phyloP scores from a whole-genome alignment of 2,888 invertebrate genomes.

The Hemaris fuciformis region DNA sequence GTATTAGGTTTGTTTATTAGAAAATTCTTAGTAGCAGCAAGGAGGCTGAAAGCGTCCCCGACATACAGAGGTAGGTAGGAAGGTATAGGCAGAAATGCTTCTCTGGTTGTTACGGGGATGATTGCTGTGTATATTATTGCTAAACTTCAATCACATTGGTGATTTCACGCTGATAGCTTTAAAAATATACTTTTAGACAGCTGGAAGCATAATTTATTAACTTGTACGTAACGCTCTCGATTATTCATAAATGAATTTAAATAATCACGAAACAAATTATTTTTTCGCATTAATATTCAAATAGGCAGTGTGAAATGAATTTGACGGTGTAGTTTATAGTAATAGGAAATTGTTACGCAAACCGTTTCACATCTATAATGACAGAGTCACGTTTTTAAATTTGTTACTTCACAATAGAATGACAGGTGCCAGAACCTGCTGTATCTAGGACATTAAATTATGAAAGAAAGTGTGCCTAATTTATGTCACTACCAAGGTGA shows the following conservation, averaged over 20 bases:
- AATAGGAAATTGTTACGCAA: constrained; percentile 5
- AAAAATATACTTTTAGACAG: neutral
- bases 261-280: neutral
- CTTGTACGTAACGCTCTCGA: neutral
- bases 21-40: too few relatives aligned
- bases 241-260: neutral
- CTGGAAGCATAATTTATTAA: too few relatives aligned
- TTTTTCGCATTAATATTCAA: neutral
- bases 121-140: too few relatives aligned
- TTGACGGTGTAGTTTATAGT: neutral
- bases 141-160: too few relatives aligned
- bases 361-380: neutral
- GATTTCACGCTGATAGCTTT: too few relatives aligned
- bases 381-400: neutral
- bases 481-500: neutral
- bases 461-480: neutral
- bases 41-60: too few relatives aligned
- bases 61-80: too few relatives aligned
- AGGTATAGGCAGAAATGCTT: too few relatives aligned
- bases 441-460: neutral
- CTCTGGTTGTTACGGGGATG: too few relatives aligned
- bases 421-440: constrained; percentile 1
- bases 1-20: too few relatives aligned
- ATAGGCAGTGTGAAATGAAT: neutral
- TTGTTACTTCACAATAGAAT: neutral